Evolutionary conservation across 2,888 invertebrate species (phyloP).

Genomic region (Perithous albicinctus): DNA sequence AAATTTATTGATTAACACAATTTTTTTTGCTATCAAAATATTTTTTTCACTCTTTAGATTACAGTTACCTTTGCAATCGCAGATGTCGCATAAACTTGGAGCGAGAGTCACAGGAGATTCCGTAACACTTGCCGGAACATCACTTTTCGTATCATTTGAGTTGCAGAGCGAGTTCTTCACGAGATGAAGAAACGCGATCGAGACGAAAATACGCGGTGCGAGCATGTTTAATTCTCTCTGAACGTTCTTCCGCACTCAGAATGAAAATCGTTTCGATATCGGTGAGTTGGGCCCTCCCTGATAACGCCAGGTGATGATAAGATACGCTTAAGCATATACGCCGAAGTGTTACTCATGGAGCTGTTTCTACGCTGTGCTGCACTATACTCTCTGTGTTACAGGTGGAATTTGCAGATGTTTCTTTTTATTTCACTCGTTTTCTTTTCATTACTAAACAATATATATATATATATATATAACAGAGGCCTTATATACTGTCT

Average conservation of each 20-base stretch:
- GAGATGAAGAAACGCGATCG: constrained; percentile 51
- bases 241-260: constrained; percentile 20
- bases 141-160: neutral
- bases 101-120: neutral
- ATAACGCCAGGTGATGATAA: constrained; percentile 69
- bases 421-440: constrained; percentile 20
- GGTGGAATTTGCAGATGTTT: constrained; percentile 30
- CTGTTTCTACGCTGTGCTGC: constrained; percentile 5
- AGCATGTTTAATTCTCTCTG: constrained; percentile 50
- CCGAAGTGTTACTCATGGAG: constrained; percentile 67
- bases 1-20: too few relatives aligned
- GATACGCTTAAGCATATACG: constrained; percentile 56
- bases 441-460: too few relatives aligned
- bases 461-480: too few relatives aligned
- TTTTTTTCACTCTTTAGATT: neutral
- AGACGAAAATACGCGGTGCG: constrained; percentile 40
- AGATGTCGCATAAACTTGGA: constrained; percentile 53
- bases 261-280: constrained; percentile 58
- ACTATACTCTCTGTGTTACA: neutral
- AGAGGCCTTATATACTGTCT: neutral
- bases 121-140: neutral
- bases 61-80: constrained; percentile 61
- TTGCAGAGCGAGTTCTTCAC: constrained; percentile 7
- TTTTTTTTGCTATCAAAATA: neutral
- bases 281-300: constrained; percentile 59